Conservation (phyloP, 2,113 vertebrate species). For the Dicrurus megarhynchus region DNA sequence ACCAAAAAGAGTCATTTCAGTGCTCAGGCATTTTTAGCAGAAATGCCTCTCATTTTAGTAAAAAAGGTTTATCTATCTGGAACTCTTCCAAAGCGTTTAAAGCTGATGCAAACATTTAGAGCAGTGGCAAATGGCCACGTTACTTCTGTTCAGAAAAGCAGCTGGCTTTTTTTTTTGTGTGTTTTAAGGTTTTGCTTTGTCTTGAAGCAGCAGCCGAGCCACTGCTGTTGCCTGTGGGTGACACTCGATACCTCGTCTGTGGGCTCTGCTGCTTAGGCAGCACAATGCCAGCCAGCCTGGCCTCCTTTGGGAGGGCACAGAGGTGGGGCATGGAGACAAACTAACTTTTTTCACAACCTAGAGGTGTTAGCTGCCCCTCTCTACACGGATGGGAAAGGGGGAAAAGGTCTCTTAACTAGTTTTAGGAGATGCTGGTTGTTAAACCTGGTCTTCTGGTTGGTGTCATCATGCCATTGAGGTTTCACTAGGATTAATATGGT, state of each 20-base stretch:
- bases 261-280: slow-evolving; percentile 51
- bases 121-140: neutral
- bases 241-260: neutral
- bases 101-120: neutral
- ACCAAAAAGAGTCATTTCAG: neutral
- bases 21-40: neutral
- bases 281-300: slow-evolving; percentile 19
- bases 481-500: neutral
- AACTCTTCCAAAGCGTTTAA: neutral
- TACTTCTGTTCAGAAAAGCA: slow-evolving; percentile 37
- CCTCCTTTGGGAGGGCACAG: neutral
- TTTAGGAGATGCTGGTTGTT: neutral
- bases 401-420: neutral
- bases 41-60: neutral
- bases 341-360: neutral
- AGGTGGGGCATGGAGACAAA: neutral
- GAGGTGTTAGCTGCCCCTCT: neutral
- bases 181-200: slow-evolving; percentile 38
- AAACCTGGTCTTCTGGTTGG: neutral
- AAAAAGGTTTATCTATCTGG: neutral
- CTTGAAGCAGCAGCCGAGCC: neutral
- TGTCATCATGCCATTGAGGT: neutral
- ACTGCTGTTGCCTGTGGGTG: slow-evolving; percentile 2
- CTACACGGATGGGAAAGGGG: neutral
- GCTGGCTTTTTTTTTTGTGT: neutral